Conservation (phyloP, 2,797 vertebrate species). For the Cyprinella venusta region DNA sequence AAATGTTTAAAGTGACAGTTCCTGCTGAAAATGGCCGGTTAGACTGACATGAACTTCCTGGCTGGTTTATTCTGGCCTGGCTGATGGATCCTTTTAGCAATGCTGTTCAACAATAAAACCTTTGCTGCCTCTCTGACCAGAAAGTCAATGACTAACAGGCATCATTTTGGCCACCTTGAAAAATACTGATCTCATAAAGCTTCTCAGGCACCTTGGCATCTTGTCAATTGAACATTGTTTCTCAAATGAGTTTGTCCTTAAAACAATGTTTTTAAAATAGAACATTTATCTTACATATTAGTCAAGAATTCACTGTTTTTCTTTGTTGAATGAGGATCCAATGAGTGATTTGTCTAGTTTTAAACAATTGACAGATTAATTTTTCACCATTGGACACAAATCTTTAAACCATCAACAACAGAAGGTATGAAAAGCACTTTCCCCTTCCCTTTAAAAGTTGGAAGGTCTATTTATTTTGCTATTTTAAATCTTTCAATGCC, state of each 20-base stretch:
- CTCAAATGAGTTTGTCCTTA: neutral
- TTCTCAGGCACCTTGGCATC: neutral
- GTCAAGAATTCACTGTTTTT: neutral
- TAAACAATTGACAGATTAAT: neutral
- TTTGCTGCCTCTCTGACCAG: neutral
- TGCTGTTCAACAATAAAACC: neutral
- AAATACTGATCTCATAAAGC: neutral
- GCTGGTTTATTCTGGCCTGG: neutral
- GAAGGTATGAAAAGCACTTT: neutral
- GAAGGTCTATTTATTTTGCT: neutral
- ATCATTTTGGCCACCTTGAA: neutral
- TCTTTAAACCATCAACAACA: neutral
- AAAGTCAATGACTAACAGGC: neutral
- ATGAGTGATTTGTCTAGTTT: neutral
- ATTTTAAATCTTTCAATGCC: neutral
- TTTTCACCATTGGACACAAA: neutral
- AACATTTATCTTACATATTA: neutral
- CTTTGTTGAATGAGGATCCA: neutral
- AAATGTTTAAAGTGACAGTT: slow-evolving; percentile 3
- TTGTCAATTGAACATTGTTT: neutral
- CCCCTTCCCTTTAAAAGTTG: neutral
- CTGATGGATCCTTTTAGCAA: neutral
- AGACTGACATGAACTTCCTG: neutral
- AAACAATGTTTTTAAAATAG: neutral
- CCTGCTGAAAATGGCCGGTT: neutral